phyloP scores from a whole-genome alignment of 2,888 invertebrate species.

The Lumbricus terrestris region DNA sequence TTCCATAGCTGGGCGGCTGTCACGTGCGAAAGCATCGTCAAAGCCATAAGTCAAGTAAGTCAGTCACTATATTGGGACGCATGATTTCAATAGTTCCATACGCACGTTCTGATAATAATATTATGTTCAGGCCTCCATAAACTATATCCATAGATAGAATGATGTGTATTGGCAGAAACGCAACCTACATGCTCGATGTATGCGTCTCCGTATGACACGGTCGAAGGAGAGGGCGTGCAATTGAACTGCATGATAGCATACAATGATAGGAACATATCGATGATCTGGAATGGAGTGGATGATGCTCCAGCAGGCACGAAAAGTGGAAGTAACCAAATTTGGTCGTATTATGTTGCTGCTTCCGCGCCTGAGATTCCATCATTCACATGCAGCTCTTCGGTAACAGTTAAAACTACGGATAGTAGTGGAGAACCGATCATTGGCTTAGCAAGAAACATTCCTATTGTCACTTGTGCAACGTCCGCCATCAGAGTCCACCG shows the following conservation, averaged over 20 bases:
- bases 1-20: too few species aligned
- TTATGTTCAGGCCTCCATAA: too few species aligned
- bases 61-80: too few species aligned
- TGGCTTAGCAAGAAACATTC: background rate
- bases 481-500: background rate
- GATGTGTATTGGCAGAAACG: background rate
- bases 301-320: background rate
- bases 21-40: too few species aligned
- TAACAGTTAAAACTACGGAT: background rate
- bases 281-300: background rate
- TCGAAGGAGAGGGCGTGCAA: background rate
- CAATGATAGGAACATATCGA: background rate
- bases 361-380: background rate
- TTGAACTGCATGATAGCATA: background rate
- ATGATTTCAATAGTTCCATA: background rate
- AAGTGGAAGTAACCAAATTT: background rate
- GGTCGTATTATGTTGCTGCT: background rate
- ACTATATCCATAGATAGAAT: accelerated
- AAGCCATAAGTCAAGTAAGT: too few species aligned
- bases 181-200: background rate
- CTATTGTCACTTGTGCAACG: background rate
- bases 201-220: background rate
- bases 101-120: background rate
- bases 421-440: background rate
- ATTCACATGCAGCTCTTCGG: background rate